A percentile compares a stretch with the other conserved stretches of the same genome.
Conservation (phyloP, 2,113 vertebrate genomes). For the Mirza zaza region DNA sequence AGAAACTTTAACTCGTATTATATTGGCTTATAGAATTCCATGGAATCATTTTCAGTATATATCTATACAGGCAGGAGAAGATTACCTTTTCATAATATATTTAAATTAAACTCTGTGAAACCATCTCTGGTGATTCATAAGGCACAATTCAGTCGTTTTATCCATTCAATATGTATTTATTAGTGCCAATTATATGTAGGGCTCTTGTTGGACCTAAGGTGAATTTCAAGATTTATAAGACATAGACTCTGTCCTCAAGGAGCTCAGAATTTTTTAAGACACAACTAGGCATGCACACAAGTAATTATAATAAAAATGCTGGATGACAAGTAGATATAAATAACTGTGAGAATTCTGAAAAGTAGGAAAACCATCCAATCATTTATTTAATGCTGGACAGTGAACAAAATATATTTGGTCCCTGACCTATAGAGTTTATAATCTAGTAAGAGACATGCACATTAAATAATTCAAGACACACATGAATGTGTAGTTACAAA, state of each 20-base stretch:
- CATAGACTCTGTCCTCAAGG: neutral
- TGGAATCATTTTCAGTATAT: neutral
- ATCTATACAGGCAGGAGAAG: neutral
- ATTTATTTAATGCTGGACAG: neutral
- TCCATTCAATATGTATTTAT: neutral
- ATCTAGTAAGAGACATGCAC: neutral
- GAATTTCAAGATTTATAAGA: neutral
- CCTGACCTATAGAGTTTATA: neutral
- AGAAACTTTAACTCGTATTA: slow-evolving; percentile 48
- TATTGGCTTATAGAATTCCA: neutral
- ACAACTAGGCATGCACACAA: neutral
- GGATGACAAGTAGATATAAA: neutral
- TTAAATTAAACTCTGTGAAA: neutral
- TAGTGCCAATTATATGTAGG: neutral
- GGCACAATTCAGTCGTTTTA: neutral
- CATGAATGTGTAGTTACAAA: neutral
- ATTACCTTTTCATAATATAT: neutral
- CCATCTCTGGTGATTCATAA: neutral
- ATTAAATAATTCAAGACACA: neutral
- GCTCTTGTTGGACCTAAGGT: neutral
- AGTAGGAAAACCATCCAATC: neutral
- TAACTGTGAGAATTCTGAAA: neutral
- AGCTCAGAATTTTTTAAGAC: neutral
- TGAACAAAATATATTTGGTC: neutral
- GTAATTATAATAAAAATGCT: neutral